Base-by-base conservation (phyloP, 2,797 vertebrate species). In the Smutsia gigantea region DNA sequence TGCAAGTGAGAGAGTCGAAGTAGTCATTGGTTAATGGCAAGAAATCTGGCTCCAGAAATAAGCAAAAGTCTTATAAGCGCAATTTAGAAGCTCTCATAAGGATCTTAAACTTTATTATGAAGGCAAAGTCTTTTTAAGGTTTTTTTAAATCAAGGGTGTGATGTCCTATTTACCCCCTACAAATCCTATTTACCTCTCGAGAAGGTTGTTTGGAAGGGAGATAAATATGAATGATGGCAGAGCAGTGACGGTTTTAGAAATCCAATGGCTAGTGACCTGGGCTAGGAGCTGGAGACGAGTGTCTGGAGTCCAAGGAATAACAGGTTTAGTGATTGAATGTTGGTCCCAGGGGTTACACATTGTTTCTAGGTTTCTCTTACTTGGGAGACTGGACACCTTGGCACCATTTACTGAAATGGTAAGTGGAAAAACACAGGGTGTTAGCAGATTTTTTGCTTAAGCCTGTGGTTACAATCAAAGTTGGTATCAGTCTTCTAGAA, bases 41-140 rank as follows among this genome's bases (percentile, higher is more conserved):
- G n/a, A 74, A 8, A 63, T 90, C 49, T 72, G 55, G 23, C 57
- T n/a, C 29, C 63, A 49, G 75, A 69, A 49, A 2, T 89, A 82
- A 93, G 68, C 23, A 74, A 29, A 74, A 72, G 29, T 92, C 79
- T 78, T 74, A 55, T 3, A 39, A 57, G 25, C 61, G 49, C 2
- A 81, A 17, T 74, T 68, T n/a, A 59, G 7, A 25, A 57, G 25
- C 61, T 42, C 3, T 69, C 19, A 39, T 61, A 59, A 14, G 11
- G 64, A n/a, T 59, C 21, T 68, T 91, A n/a, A 61, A 66, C 82
- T 93, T 87, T 63, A 84, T 95, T 27, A 77, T 85, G 55, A 74
- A 49, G 63, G 14, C 21, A 74, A 82, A 75, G 18, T 61, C 8
- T 87, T 49, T 55, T 31, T 72, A 71, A 51, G 10, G 11, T 63